Conservation (phyloP, 2,113 vertebrate species). For the Monopterus albus region DNA sequence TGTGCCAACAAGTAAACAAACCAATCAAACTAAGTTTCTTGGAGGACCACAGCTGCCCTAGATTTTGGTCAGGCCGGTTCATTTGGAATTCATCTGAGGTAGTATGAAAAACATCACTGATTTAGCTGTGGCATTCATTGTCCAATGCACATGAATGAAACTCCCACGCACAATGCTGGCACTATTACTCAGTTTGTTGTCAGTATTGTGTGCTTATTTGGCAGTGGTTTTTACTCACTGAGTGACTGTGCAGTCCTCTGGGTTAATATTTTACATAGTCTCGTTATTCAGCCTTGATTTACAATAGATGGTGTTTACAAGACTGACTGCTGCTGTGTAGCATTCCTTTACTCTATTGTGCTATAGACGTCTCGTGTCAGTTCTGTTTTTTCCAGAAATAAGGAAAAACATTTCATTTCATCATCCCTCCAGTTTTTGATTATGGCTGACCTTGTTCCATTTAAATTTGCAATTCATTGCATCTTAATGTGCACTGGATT, state of each 20-base stretch:
- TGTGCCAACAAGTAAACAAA: not conserved
- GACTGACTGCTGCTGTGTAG: not conserved
- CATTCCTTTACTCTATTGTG: not conserved
- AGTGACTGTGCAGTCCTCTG: not conserved
- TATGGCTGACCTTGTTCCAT: not conserved
- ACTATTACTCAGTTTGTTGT: constrained; percentile 1
- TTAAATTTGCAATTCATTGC: not conserved
- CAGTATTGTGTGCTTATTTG: constrained; percentile 20
- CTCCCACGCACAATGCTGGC: constrained; percentile 30
- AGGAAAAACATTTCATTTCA: not conserved
- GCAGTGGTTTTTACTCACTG: not conserved
- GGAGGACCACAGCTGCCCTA: too few relatives aligned
- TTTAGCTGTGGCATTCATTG: not conserved
- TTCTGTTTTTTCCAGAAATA: not conserved
- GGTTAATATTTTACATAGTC: constrained; percentile 9
- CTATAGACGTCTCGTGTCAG: not conserved
- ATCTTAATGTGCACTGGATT: not conserved
- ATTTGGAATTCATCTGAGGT: not conserved
- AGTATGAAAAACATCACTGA: not conserved
- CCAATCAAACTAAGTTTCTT: constrained; percentile 3
- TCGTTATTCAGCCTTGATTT: constrained; percentile 8
- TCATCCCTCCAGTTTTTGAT: not conserved
- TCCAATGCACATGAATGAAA: not conserved
- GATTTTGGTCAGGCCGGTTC: not conserved
- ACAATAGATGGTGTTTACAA: constrained; percentile 4